A percentile compares a stretch with the other conserved stretches of the same genome.
phyloP scores from a whole-genome alignment of 2,113 vertebrate species.

The Calypte anna region DNA sequence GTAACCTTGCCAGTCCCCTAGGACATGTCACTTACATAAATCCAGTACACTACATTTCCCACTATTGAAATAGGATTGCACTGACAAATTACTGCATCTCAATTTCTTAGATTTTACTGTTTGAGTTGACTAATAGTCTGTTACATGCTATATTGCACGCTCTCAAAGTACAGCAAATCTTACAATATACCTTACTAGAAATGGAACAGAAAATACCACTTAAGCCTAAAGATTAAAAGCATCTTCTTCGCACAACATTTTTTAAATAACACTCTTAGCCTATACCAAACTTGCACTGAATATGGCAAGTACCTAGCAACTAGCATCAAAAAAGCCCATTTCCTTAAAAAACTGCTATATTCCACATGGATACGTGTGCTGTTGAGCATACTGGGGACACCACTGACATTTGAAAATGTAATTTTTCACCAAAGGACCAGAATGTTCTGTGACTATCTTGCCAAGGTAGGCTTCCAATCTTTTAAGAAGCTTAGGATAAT shows the following conservation, averaged over 20 bases:
- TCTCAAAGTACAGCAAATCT: not conserved
- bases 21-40: not conserved
- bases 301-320: not conserved
- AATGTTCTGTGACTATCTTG: not conserved
- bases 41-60: not conserved
- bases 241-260: not conserved
- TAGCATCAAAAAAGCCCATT: not conserved
- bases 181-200: not conserved
- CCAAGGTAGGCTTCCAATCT: not conserved
- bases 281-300: not conserved
- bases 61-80: not conserved
- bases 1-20: not conserved
- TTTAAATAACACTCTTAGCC: not conserved
- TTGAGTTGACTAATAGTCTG: not conserved
- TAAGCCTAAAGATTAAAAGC: not conserved
- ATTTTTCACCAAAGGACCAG: not conserved
- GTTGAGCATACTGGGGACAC: not conserved
- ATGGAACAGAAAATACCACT: not conserved
- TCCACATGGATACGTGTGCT: not conserved
- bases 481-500: not conserved
- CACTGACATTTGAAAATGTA: not conserved
- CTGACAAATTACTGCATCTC: not conserved
- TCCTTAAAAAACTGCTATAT: not conserved
- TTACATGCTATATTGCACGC: accelerated
- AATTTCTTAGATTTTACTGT: not conserved